A percentile compares a stretch with the other conserved stretches of the same genome.
Conservation (phyloP, 2,888 invertebrate genomes). For the Leptura quadrifasciata region DNA sequence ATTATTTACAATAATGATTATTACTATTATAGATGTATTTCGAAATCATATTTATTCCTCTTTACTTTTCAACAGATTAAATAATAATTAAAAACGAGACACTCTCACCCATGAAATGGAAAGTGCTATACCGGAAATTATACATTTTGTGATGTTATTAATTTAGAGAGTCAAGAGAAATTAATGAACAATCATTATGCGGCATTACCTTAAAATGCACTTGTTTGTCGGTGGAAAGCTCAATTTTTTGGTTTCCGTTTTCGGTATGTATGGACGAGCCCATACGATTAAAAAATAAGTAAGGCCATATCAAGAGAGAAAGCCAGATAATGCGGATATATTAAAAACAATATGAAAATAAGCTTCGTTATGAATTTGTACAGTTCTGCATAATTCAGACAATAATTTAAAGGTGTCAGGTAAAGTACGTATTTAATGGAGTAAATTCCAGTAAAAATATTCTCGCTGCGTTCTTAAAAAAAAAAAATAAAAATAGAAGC, state of each 20-base stretch:
- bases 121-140: constrained; percentile 24
- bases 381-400: not conserved
- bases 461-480: too few relatives aligned
- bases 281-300: not conserved
- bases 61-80: constrained; percentile 6
- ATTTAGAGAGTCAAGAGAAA: constrained; percentile 31
- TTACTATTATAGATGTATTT: not conserved
- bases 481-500: too few relatives aligned
- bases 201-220: constrained; percentile 5
- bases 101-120: not conserved
- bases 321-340: constrained; percentile 20
- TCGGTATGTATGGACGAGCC: not conserved
- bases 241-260: constrained; percentile 31
- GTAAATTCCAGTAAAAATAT: too few relatives aligned
- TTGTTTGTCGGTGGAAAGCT: constrained; percentile 20
- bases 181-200: not conserved
- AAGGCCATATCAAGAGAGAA: constrained; percentile 13
- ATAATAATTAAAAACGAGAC: constrained; percentile 7
- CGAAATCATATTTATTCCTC: not conserved
- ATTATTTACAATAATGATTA: not conserved
- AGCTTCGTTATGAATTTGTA: not conserved
- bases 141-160: constrained; percentile 4
- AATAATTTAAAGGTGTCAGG: not conserved
- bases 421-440: too few relatives aligned
- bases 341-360: not conserved